Base-by-base conservation (phyloP, 2,888 invertebrate genomes). In the Protula sp. region DNA sequence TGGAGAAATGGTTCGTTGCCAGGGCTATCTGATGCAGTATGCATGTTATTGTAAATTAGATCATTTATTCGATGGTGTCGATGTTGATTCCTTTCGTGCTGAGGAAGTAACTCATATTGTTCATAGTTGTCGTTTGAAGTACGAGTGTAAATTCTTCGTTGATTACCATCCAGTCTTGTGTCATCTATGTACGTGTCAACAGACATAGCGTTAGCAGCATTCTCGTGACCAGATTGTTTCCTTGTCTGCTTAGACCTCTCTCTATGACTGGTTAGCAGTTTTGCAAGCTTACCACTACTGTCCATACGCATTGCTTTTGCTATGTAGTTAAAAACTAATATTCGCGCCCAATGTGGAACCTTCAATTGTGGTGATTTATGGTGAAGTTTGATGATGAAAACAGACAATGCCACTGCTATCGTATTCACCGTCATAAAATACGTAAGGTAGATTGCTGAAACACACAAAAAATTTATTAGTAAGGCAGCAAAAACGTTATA, bases 401-500 rank as follows among this genome's bases (percentile, higher is more conserved):
- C 57, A 3, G 51, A 28, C 19, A 57, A 4, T 4, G 57, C 57
- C 52, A 58, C 58, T 28, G 54, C 5, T 3, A 58, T 26, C 22
- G 65, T 56, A 4, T 64, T 62, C 3, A 57, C 47, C 51, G 61
- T 54, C 66, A 65, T 65, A 55, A 66, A 66, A 45, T 61, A 65
- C 19, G 62, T 65, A 47, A 66, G 61, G 61, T 66, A 66, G 30
- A 66, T 65, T 3, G 66, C 66, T 66, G 62, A 22, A 61, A 58
- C 19, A 19, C 19, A 38, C n/a, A n/a, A n/a, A n/a, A n/a, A n/a
- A n/a, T n/a, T n/a, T n/a, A n/a, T n/a, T n/a, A n/a, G n/a, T n/a
- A n/a, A n/a, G n/a, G n/a, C n/a, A n/a, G n/a, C n/a, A n/a, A n/a
- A n/a, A n/a, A n/a, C n/a, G n/a, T n/a, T n/a, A n/a, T n/a, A n/a